Base-by-base conservation (phyloP, 2,113 vertebrate genomes). In the Odontophorus gujanensis region DNA sequence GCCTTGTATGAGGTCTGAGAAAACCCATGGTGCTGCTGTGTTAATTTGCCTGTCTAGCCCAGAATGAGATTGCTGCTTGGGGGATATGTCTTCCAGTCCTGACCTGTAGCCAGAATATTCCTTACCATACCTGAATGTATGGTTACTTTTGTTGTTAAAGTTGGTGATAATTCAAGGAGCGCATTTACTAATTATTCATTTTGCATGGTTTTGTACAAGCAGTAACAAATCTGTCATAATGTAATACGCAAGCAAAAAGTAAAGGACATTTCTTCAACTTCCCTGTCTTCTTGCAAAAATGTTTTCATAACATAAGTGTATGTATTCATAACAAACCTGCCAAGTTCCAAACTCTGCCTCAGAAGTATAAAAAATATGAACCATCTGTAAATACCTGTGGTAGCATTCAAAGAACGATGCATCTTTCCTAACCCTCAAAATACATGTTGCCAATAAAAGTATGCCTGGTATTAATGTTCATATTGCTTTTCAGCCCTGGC, bases 341-440 rank as follows among this genome's bases (percentile, higher is more conserved):
- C 63, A 92, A 93, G n/a, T 11, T 85, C 51, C 16, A 40, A 11
- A 40, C 21, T 72, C 34, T 81, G 66, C 53, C 65, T 87, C 71
- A 57, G 69, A 89, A 84, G 24, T 30, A 58, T 40, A 28, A 63
- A 83, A 87, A 53, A 26, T 59, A 66, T 1, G 6, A 79, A 86
- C 73, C 17, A 69, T 68, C 36, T 67, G 51, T 87, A 93, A 91
- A 89, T 91, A 62, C 38, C 21, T 75, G 28, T 57, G 81, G 55
- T 50, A 81, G n/a, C 19, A 68, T 81, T 92, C 50, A 50, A 66
- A 71, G 42, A 83, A 68, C 15, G 18, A 51, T 62, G 22, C 22
- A 8, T 79, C 51, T 87, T 85, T 89, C 58, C 78, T 76, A 42
- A 14, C 26, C 32, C 62, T 79, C 40, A 79, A 50, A 79, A 79